phyloP scores from a whole-genome alignment of 2,888 invertebrate genomes.

The Flabesymbios commensalis region DNA sequence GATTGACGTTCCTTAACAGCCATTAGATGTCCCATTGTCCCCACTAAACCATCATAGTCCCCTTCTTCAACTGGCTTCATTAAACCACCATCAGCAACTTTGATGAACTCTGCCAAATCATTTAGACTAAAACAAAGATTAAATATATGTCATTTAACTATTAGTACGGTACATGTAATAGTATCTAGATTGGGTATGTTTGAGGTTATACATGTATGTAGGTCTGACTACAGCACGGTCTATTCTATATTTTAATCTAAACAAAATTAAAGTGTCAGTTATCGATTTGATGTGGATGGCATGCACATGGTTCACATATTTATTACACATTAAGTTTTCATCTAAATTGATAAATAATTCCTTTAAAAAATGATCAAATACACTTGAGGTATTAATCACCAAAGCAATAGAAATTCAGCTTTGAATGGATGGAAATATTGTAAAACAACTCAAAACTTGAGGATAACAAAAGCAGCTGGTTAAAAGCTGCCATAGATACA shows the following conservation, averaged over 20 bases:
- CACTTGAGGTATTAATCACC: too few relatives aligned
- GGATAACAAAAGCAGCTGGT: too few relatives aligned
- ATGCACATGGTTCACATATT: too few relatives aligned
- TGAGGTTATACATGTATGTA: too few relatives aligned
- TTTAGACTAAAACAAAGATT: conserved; percentile 69
- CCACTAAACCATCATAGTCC: conserved; percentile 85
- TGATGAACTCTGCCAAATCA: conserved; percentile 85
- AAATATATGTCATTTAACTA: not conserved
- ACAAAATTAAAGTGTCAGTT: too few relatives aligned
- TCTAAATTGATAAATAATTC: not conserved
- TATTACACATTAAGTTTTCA: too few relatives aligned
- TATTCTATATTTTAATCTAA: too few relatives aligned
- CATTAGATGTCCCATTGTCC: conserved; percentile 90
- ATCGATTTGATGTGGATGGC: too few relatives aligned
- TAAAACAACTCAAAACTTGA: not conserved
- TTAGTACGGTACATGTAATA: too few relatives aligned
- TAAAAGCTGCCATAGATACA: too few relatives aligned
- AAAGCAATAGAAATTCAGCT: not conserved
- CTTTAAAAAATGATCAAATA: not conserved
- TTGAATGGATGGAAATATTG: not conserved
- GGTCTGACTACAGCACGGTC: too few relatives aligned
- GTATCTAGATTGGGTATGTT: too few relatives aligned
- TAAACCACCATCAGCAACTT: conserved; percentile 86
- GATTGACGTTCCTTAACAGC: conserved; percentile 87
- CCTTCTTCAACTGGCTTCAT: conserved; percentile 80